Evolutionary conservation across 2,113 vertebrate genomes (phyloP), one percentile per base, ranked within the genome.

Genomic region (Anas platyrhynchos): DNA sequence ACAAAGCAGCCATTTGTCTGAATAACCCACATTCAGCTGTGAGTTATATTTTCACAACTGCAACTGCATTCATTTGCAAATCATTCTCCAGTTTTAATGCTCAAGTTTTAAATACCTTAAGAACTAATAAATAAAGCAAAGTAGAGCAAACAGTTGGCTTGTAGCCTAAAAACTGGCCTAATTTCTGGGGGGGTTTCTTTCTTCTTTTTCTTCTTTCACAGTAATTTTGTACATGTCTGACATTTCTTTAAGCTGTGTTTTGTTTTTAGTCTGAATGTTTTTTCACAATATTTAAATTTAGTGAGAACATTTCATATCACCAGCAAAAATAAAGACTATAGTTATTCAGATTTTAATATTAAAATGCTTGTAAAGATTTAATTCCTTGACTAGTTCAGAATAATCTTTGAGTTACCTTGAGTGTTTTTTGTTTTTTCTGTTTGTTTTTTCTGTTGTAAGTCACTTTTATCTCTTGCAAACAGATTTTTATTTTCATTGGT

Each of bases 11-110:
- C 97, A 98, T 99, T 99, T 99, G 98, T 99, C 98, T 98, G 98
- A 97, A 97, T 98, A 98, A 98, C 97, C 98, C 97, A 98, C 98
- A 98, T 98, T 98, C 98, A 98, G 98, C 97, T 98, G 97, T 98
- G 98, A 98, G 98, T 99, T 99, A 99, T 99, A 99, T 99, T 99
- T 99, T 98, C 98, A 98, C 98, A 98, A 99, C 98, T 98, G 98
- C 98, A 98, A 98, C 97, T 96, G 97, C 98, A 99, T 99, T 99
- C 98, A 99, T 98, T 99, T 99, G 99, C 99, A 99, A 99, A 99
- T 99, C 95, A 98, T 98, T 96, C 98, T 96, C 95, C 97, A 98
- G 98, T 98, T 98, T 99, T 99, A 98, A 98, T 98, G 98, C 98
- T 97, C 97, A 89, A 98, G 97, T 98, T 98, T 98, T 98, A 99